Evolutionary conservation across 2,797 vertebrate genomes (phyloP), one percentile per base, ranked within the genome.

Genomic region (Ciconia nigra): DNA sequence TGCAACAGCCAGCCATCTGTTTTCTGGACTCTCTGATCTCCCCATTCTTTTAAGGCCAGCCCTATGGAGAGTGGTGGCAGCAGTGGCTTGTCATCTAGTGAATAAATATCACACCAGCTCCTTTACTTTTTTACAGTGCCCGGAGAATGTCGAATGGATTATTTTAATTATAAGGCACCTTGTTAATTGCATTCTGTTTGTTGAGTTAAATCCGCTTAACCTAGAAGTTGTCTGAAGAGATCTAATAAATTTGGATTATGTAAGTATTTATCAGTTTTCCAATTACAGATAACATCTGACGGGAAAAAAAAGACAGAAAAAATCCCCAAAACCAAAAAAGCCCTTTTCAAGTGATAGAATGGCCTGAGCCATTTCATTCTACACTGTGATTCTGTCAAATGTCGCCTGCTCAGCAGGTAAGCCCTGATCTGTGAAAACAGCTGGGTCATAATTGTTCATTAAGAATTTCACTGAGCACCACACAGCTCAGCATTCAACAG

Each of bases 1-100:
- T 69, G 77, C 69, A 92, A 93, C 41, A 83, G 61, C 37, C 59
- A 82, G 80, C 86, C 96, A 97, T 96, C 96, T 97, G 96, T 57
- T 96, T 95, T 54, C 90, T 93, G 91, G 92, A 78, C 88, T 93
- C 72, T 89, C 84, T 94, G 41, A 87, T 96, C 67, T 89, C 86
- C 63, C 51, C 39, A 26, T 47, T 87, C 51, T 96, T 96, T 96
- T 92, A 95, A 97, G 93, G 93, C 69, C 91, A 96, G 46, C 69
- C 62, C 84, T 65, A 44, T 44, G 35, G 93, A 95, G 94, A 93
- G 84, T 58, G 58, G 26, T 81, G 73, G 71, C 89, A 97, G 79
- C 89, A 91, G 47, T 74, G 72, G 25, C 76, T 85, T 96, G 90
- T 89, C 87, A 95, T 87, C 51, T 47, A 66, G 46, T 66, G 72